Base-by-base conservation (phyloP, 2,797 vertebrate genomes). In the Acanthurus lineatus region DNA sequence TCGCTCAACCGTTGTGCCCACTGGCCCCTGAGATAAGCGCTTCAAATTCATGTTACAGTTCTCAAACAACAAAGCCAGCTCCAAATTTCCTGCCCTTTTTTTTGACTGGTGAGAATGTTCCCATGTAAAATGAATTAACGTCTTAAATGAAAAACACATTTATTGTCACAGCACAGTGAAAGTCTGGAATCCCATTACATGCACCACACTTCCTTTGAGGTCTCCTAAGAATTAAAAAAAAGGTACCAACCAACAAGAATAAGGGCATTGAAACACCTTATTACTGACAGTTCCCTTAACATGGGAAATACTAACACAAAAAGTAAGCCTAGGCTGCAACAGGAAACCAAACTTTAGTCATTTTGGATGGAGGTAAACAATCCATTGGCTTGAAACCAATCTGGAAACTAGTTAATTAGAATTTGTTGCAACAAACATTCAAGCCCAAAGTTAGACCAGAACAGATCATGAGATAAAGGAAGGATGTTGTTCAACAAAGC, bases 21-120 rank as follows among this genome's bases (percentile, higher is more conserved):
- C 85, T 87, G 73, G 60, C 42, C 71, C 16, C 59, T 9, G 56
- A 83, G 85, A 88, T 90, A 87, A 87, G 81, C 22, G 10, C 77
- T 54, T 58, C 20, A 20, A 80, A 76, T 69, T 73, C 61, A 80
- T 73, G 40, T 42, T 42, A 42, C 40, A 9, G 40, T 75, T 76
- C 54, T 38, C 49, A 65, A 76, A 77, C 52, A 82, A 69, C 62
- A 70, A 38, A 22, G 32, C 10, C 9, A 53, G 44, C 66, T 71
- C 75, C 68, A 69, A 74, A 76, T 0, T 15, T 7, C 44, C 0
- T 0, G 48, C 11, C 15, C 16, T 8, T 48, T 35, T 19, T 8
- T 48, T 35, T 52, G 59, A 53, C 32, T 70, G 45, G 17, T 56
- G 64, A 62, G 42, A 35, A 42, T 51, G 67, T 8, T 69, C 19